Evolutionary conservation across 2,888 invertebrate genomes (phyloP).

Genomic region (Morpho deidamia): DNA sequence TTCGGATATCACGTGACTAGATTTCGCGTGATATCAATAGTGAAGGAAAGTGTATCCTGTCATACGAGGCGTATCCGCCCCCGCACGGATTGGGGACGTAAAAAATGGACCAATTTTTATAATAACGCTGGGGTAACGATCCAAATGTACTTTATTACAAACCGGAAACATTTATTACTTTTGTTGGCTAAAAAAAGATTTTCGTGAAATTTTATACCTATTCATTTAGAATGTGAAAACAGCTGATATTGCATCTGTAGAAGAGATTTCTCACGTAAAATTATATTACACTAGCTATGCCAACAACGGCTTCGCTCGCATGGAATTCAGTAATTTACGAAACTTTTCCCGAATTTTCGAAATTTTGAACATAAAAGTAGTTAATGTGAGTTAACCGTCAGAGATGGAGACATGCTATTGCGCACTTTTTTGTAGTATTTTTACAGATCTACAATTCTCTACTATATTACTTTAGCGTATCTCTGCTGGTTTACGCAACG

Average conservation of each 20-base stretch:
- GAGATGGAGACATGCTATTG: too few species aligned
- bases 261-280: background rate
- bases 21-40: slow-evolving; percentile 60
- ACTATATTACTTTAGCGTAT: too few species aligned
- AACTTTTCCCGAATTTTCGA: too few species aligned
- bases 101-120: slow-evolving; percentile 75
- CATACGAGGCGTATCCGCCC: slow-evolving; percentile 74
- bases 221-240: slow-evolving; percentile 11
- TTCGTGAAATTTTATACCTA: slow-evolving; percentile 25
- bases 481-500: too few species aligned
- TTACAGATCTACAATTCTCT: too few species aligned
- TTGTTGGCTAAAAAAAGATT: slow-evolving; percentile 44
- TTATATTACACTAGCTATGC: too few species aligned
- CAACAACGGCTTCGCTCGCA: too few species aligned
- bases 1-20: slow-evolving; percentile 52
- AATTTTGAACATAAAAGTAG: too few species aligned
- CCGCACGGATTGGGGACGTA: slow-evolving; percentile 60
- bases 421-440: too few species aligned
- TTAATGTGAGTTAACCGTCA: too few species aligned
- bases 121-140: slow-evolving; percentile 61
- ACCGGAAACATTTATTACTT: slow-evolving; percentile 73
- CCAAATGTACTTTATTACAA: slow-evolving; percentile 63
- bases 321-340: too few species aligned
- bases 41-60: slow-evolving; percentile 60
- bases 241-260: slow-evolving; percentile 22